These are phyloP conservation scores for Anser brachyrhynchus DNA, from an alignment of 2,113 vertebrate species.

Conservation along the genomic window DNA sequence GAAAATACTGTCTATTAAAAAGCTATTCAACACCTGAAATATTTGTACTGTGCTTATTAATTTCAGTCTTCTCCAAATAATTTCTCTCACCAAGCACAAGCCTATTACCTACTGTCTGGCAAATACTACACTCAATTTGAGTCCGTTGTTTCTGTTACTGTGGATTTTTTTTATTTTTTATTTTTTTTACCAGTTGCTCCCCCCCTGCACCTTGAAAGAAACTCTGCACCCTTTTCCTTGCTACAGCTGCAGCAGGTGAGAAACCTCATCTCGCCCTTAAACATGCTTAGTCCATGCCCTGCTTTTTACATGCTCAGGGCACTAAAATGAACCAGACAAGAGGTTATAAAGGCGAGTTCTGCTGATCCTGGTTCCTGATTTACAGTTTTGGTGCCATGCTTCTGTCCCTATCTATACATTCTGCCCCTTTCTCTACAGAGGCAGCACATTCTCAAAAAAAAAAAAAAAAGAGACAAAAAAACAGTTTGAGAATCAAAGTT, in stretches of 20 bases:
- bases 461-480: background rate
- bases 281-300: conserved; percentile 72
- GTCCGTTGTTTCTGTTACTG: background rate
- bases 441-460: conserved; percentile 71
- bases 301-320: conserved; percentile 71
- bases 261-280: conserved; percentile 66
- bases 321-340: conserved; percentile 59
- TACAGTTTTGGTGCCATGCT: conserved; percentile 78
- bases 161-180: background rate
- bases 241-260: conserved; percentile 73
- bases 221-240: conserved; percentile 80
- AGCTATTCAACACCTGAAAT: conserved; percentile 71
- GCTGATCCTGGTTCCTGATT: conserved; percentile 63
- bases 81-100: conserved; percentile 30
- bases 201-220: conserved; percentile 60
- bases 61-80: conserved; percentile 51
- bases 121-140: conserved; percentile 11
- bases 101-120: conserved; percentile 2
- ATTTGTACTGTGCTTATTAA: conserved; percentile 67
- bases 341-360: conserved; percentile 65
- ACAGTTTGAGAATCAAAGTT: background rate
- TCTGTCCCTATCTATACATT: conserved; percentile 72
- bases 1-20: conserved; percentile 69
- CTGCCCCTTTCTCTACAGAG: conserved; percentile 72
- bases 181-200: background rate